These are phyloP conservation scores for Diorhabda elongata DNA, from an alignment of 1,140 invertebrate genomes.

Conservation along the genomic window DNA sequence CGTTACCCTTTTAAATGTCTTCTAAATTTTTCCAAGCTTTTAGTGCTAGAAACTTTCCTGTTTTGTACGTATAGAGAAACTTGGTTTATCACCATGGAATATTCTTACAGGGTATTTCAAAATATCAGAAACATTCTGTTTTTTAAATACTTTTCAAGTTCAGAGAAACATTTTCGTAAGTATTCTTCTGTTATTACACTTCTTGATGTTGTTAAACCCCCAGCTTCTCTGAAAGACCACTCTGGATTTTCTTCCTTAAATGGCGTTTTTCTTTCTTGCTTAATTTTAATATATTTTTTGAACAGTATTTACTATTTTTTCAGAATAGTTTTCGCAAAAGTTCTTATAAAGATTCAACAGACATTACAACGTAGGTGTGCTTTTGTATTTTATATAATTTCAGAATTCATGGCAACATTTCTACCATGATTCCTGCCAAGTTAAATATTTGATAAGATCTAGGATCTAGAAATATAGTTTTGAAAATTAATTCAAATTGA, in stretches of 20 bases:
- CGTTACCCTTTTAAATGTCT: conserved; percentile 30
- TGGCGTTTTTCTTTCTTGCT: conserved; percentile 21
- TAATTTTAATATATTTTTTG: not conserved
- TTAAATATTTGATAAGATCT: no score
- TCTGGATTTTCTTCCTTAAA: conserved; percentile 24
- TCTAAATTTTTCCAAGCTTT: conserved; percentile 41
- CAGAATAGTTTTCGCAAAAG: not conserved
- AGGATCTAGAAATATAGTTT: no score
- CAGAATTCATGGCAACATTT: no score
- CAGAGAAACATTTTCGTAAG: conserved; percentile 24
- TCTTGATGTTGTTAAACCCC: conserved; percentile 19
- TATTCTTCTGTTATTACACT: conserved; percentile 23
- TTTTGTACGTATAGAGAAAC: conserved; percentile 41
- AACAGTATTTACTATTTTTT: not conserved
- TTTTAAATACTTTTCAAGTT: conserved; percentile 21
- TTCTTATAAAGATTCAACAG: not conserved
- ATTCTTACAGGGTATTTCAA: conserved; percentile 35
- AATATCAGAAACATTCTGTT: conserved; percentile 26
- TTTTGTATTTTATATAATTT: no score
- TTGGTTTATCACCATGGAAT: conserved; percentile 45
- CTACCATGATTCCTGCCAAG: no score
- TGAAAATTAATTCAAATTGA: no score
- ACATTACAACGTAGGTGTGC: not conserved
- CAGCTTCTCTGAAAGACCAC: conserved; percentile 15
- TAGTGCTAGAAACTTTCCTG: conserved; percentile 31